These are phyloP conservation scores for Leptura quadrifasciata DNA, from an alignment of 2,888 invertebrate species.

Conservation along the genomic window DNA sequence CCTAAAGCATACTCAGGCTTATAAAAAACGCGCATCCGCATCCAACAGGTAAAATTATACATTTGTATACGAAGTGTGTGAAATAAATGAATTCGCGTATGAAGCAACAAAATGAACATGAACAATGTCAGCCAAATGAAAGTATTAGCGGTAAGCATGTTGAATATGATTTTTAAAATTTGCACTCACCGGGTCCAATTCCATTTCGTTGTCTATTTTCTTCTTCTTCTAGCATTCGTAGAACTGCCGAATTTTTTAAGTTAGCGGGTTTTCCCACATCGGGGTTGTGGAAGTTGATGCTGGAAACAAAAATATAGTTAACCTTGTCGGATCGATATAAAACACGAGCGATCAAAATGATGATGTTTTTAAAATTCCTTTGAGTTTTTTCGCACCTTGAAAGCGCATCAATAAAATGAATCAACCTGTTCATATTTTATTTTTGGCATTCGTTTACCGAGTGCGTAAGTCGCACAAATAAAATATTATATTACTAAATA, in stretches of 20 bases:
- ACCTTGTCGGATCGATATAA: not conserved
- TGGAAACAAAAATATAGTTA: slow-evolving; percentile 68
- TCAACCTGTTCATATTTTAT: slow-evolving; percentile 25
- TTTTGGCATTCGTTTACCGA: not conserved
- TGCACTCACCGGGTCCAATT: slow-evolving; percentile 78
- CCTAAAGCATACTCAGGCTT: not conserved
- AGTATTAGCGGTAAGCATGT: slow-evolving; percentile 21
- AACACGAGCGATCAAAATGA: not conserved
- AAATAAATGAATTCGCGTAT: not conserved
- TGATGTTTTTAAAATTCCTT: not conserved
- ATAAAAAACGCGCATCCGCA: not conserved
- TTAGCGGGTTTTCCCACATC: slow-evolving; percentile 85
- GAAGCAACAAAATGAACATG: not conserved
- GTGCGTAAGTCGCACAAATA: not conserved
- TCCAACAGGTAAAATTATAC: not conserved
- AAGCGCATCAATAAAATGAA: not conserved
- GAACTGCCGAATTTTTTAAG: slow-evolving; percentile 89
- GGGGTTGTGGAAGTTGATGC: slow-evolving; percentile 86
- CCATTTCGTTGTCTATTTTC: slow-evolving; percentile 82
- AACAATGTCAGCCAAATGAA: slow-evolving; percentile 9
- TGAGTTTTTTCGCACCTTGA: slow-evolving; percentile 11
- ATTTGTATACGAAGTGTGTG: not conserved
- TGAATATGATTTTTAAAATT: slow-evolving; percentile 16
- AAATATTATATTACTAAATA: slow-evolving; percentile 6
- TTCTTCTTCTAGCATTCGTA: slow-evolving; percentile 90